Base-by-base conservation (phyloP, 2,113 vertebrate genomes). In the Oreotrochilus melanogaster region DNA sequence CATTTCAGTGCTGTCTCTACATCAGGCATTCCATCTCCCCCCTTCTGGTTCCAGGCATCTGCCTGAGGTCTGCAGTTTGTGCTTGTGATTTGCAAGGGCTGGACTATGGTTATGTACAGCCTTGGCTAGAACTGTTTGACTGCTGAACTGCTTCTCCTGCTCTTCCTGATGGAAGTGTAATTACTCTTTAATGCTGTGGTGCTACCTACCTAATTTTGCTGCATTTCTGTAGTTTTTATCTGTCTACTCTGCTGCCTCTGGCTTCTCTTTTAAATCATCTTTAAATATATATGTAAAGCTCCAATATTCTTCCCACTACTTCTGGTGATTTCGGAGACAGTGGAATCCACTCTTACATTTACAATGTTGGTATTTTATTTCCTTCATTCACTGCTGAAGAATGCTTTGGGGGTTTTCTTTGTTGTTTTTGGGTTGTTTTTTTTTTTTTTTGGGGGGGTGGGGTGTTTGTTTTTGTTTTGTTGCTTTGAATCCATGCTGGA, bases 1-100 rank as follows among this genome's bases (percentile, higher is more conserved):
- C 33, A 58, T 88, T 86, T 90, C 79, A 83, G 37, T 81, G 47
- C 47, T 62, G 3, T 76, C 61, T 70, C 23, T 83, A 30, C 14
- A 86, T 56, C 67, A 79, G 42, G n/a, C 25, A 14, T 83, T 94
- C 47, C 11, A 51, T 37, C 54, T 88, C 28, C 25, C 9, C 23
- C 0, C 9, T 82, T 88, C 72, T 78, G 67, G 70, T 86, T 84
- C 61, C 30, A 62, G 23, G 39, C 8, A 1, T 78, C 71, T 72
- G 35, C 65, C 85, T 87, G 82, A 85, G 43, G 11, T 92, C 79
- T 95, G 88, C 92, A 86, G 42, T 94, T 92, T 80, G 64, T 83
- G 33, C 51, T 78, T 67, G 62, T 89, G 91, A 83, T 96, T 93
- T 73, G 60, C 71, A 56, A 91, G 70, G 73, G 73, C n/a, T 82